Conservation (phyloP, 2,888 invertebrate genomes). For the Monopis laevigella region DNA sequence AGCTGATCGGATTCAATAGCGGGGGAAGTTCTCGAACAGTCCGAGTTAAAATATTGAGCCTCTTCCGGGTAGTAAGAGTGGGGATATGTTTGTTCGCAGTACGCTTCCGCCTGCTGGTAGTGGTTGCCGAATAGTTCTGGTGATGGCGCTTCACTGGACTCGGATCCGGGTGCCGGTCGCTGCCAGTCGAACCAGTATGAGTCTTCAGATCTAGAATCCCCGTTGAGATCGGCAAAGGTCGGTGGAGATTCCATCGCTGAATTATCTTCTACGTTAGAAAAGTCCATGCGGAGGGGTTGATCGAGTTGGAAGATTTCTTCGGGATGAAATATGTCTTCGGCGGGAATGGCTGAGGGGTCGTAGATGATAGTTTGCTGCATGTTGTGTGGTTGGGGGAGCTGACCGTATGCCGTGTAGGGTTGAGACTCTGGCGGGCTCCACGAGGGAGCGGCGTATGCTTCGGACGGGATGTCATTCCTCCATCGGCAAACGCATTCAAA, state of each 20-base stretch:
- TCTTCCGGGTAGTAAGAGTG: conserved; percentile 54
- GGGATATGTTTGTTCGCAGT: conserved; percentile 49
- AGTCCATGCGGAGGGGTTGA: conserved; percentile 75
- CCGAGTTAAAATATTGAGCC: conserved; percentile 46
- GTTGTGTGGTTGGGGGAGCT: conserved; percentile 40
- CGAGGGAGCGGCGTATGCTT: conserved; percentile 38
- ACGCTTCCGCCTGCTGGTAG: conserved; percentile 47
- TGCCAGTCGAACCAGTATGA: conserved; percentile 69
- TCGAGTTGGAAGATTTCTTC: conserved; percentile 82
- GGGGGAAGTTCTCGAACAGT: conserved; percentile 44
- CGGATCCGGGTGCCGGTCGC: conserved; percentile 48
- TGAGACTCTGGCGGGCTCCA: conserved; percentile 45
- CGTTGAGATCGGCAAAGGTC: conserved; percentile 76
- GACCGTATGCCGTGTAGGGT: conserved; percentile 36
- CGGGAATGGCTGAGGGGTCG: conserved; percentile 69
- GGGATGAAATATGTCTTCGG: conserved; percentile 76
- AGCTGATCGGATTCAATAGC: conserved; percentile 43
- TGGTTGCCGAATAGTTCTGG: conserved; percentile 59
- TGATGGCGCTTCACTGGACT: conserved; percentile 65
- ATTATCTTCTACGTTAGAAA: conserved; percentile 50
- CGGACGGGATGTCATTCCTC: conserved; percentile 40
- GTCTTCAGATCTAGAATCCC: conserved; percentile 71
- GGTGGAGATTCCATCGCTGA: conserved; percentile 70
- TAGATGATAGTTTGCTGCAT: conserved; percentile 44
- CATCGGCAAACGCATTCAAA: conserved; percentile 77